phyloP scores from a whole-genome alignment of 1,140 invertebrate species.

The Cecropterus lyciades region DNA sequence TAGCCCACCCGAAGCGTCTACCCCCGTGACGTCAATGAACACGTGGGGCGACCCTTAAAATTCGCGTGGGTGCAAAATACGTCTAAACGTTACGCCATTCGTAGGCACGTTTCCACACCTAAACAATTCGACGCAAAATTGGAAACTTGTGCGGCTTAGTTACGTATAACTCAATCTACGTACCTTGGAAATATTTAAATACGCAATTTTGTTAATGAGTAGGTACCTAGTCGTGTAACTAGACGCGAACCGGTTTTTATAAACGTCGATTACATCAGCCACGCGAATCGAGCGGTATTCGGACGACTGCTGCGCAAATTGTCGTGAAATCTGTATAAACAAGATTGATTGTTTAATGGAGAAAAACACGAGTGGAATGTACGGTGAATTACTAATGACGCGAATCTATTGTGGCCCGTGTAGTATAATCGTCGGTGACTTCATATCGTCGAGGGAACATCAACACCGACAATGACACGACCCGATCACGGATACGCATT shows the following conservation, averaged over 20 bases:
- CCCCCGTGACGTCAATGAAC: conserved; percentile 42
- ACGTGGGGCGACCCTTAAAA: conserved; percentile 17
- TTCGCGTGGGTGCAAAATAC: conserved; percentile 33
- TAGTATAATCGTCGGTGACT: conserved; percentile 55
- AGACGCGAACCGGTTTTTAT: conserved; percentile 22
- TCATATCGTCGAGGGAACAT: conserved; percentile 54
- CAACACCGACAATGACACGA: conserved; percentile 57
- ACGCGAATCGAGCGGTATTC: conserved; percentile 37
- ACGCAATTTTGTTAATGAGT: conserved; percentile 23
- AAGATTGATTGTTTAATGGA: conserved; percentile 50
- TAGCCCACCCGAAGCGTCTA: no score
- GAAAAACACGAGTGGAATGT: conserved; percentile 66
- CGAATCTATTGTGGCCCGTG: conserved; percentile 49
- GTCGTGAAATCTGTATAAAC: conserved; percentile 72
- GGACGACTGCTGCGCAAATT: conserved; percentile 67
- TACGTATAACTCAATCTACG: conserved; percentile 5
- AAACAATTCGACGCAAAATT: conserved; percentile 29
- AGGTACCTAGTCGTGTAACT: conserved; percentile 8
- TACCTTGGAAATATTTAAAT: conserved; percentile 20
- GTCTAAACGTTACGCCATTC: conserved; percentile 9
- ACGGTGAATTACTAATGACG: conserved; percentile 58
- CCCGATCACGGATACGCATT: conserved; percentile 43
- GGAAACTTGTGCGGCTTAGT: conserved; percentile 34
- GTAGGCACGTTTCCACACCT: conserved; percentile 1
- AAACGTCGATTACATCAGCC: conserved; percentile 58